Conservation (phyloP, 2,113 vertebrate species). For the Engystomops pustulosus region DNA sequence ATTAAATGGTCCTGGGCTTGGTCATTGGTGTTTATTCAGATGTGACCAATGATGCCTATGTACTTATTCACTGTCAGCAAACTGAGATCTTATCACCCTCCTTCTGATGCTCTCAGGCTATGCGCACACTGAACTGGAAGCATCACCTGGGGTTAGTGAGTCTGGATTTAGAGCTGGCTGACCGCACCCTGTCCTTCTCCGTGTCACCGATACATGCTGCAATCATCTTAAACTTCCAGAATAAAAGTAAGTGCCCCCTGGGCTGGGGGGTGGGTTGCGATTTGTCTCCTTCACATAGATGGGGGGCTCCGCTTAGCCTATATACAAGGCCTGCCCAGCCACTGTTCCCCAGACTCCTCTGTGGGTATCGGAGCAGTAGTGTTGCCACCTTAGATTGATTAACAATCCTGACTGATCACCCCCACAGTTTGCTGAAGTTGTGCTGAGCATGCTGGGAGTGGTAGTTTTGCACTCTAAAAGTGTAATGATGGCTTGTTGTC, state of each 20-base stretch:
- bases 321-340: too few species aligned
- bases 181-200: conserved; percentile 86
- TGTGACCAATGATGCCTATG: too few species aligned
- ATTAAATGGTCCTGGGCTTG: too few species aligned
- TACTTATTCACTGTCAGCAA: neutral
- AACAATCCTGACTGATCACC: too few species aligned
- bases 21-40: too few species aligned
- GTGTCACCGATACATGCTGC: conserved; percentile 93
- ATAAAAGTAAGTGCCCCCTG: conserved; percentile 76
- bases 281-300: fast-evolving
- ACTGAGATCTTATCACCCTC: neutral
- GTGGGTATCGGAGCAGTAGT: too few species aligned
- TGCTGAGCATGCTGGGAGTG: neutral
- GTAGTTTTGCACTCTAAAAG: too few species aligned
- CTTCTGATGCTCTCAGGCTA: conserved; percentile 78
- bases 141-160: conserved; percentile 92
- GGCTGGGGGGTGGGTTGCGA: too few species aligned
- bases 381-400: too few species aligned
- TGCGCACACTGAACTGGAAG: conserved; percentile 98
- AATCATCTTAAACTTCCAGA: conserved; percentile 95
- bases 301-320: neutral
- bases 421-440: neutral
- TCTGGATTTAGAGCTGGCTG: conserved; percentile 91
- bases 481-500: too few species aligned
- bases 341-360: too few species aligned